Evolutionary conservation across 2,797 vertebrate genomes (phyloP).

Genomic region (Alosa sapidissima): DNA sequence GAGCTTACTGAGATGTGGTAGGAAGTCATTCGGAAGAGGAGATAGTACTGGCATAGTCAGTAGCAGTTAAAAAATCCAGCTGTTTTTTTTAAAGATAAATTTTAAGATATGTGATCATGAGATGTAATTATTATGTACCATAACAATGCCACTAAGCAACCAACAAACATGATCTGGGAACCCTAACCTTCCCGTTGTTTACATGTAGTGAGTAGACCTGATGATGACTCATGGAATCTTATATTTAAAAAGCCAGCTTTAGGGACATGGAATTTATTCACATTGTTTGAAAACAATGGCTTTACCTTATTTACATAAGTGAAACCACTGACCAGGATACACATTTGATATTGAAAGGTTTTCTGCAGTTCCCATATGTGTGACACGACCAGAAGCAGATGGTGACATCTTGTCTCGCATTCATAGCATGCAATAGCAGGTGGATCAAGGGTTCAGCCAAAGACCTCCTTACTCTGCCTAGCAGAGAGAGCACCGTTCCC

Average conservation of each 20-base stretch:
- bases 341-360: neutral
- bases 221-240: neutral
- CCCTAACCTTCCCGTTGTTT: too few relatives aligned
- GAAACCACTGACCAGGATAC: neutral
- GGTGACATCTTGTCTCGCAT: conserved; percentile 6
- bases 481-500: conserved; percentile 39
- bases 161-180: too few relatives aligned
- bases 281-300: neutral
- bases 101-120: too few relatives aligned
- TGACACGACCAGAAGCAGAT: neutral
- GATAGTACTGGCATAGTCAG: too few relatives aligned
- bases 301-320: neutral
- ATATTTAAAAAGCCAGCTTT: neutral
- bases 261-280: neutral
- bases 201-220: neutral
- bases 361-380: neutral
- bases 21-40: too few relatives aligned
- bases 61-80: too few relatives aligned
- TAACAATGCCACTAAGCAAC: neutral
- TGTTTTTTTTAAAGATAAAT: too few relatives aligned
- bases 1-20: too few relatives aligned
- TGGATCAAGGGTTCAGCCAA: conserved; percentile 39
- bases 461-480: conserved; percentile 27
- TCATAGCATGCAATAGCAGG: conserved; percentile 36
- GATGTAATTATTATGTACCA: too few relatives aligned